Evolutionary conservation across 2,113 vertebrate species (phyloP), one percentile per base, ranked within the genome.

Genomic region (Oreochromis spilurus): DNA sequence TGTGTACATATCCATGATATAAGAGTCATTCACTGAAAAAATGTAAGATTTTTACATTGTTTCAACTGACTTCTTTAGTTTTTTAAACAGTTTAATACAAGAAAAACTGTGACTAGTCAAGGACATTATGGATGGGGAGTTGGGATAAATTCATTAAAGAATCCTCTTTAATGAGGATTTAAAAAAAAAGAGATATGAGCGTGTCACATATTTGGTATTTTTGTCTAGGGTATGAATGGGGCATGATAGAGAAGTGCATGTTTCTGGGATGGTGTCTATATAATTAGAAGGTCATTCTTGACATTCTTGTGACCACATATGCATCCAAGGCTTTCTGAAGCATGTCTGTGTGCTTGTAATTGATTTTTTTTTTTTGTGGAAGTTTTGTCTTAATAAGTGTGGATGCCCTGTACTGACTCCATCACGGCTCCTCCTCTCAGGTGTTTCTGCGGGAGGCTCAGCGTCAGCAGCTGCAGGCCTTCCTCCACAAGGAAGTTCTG

Each of bases 381-480:
- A 43, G 12, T 75, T 87, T 75, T 50, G 24, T 77, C 79, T 79
- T 16, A 80, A 67, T 75, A 82, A 87, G 19, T 7, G 13, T 81
- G 19, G 24, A 54, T 43, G 21, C 54, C 8, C 82, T 11, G 10
- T 29, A 36, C 38, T 85, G 84, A 92, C 82, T 65, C 24, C 52
- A n/a, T 54, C 50, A 1, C 21, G 67, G 80, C 82, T 67, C 88
- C 81, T 81, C 89, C 89, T 58, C 82, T 31, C 93, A 99, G 99
- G 97, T 99, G 81, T 99, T 99, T 77, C 24, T 99, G 87, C 98
- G 97, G 91, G 99, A 99, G 81, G 96, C 94, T 12, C 97, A 97
- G 72, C 96, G 98, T 5, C 98, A 99, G 94, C 93, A 94, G 31
- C 95, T 99, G 21, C 98, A 98, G 93, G 97, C 97, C 81, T 87